Base-by-base conservation (phyloP, 2,113 vertebrate genomes). In the Entomyzon cyanotis region DNA sequence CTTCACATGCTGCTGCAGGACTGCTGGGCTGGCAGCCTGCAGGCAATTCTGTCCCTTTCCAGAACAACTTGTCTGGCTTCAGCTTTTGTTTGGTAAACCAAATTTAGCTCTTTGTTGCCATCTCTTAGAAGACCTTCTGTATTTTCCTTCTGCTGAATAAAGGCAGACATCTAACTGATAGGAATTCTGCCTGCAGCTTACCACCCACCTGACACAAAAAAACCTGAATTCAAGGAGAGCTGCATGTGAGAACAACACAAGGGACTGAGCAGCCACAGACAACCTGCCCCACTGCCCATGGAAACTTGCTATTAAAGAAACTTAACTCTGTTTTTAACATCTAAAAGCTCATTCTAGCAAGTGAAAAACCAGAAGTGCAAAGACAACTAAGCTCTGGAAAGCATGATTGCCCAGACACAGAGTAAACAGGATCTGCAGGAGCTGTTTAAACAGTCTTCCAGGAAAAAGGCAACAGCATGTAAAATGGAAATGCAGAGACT, bases 381-480 rank as follows among this genome's bases (percentile, higher is more conserved):
- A 58, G n/a, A 77, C 5, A 6, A 81, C 59, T 42, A 67, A 63
- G 47, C 60, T 67, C 42, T 81, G 53, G 27, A 93, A 84, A 7
- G 17, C 84, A 35, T 1, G 1, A 89, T 17, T 39, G 55, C 30
- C 35, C 42, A 39, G 39, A 56, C 60, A 78, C 35, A 78, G 12
- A 87, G 44, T 60, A 91, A 94, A 89, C 52, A 94, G 33, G 64
- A 94, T 87, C 52, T 84, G 84, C 76, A 63, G 39, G 47, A 84
- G 50, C 33, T 68, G 42, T 64, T 84, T 59, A 60, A 94, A 79
- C 82, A 81, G 41, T 15, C 56, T 91, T 81, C 74, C 69, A 87
- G 52, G 81, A 78, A 92, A 89, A n/a, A 89, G 47, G 10, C 60
- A 94, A 78, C 50, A 89, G 76, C 33, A 46, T 63, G 44, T 28